Evolutionary conservation across 2,113 vertebrate genomes (phyloP).

Genomic region (Oplegnathus fasciatus): DNA sequence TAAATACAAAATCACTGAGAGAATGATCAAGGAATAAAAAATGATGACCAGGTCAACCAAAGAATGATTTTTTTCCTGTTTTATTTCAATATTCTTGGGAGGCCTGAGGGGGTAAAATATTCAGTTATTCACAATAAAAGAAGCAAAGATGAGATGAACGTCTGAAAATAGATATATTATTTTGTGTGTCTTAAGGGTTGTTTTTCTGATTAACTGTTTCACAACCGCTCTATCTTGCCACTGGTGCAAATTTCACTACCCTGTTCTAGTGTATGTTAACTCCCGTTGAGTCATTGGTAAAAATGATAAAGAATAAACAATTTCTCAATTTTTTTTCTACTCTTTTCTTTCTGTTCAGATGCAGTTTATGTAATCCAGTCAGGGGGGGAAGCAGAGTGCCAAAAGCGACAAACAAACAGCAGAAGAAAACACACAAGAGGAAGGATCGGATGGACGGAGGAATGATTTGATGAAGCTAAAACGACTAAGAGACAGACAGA

Average conservation of each 20-base stretch:
- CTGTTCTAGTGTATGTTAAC: neutral
- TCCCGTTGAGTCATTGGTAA: neutral
- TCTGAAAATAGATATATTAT: neutral
- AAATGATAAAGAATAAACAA: neutral
- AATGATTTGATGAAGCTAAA: constrained; percentile 56
- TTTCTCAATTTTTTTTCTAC: neutral
- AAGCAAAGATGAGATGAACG: neutral
- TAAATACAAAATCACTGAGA: neutral
- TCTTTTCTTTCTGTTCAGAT: constrained; percentile 82
- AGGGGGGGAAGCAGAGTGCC: constrained; percentile 76
- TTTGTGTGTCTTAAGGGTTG: neutral
- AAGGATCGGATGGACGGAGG: constrained; percentile 53
- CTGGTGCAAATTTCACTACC: too few species aligned
- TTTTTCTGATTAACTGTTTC: neutral
- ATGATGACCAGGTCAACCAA: neutral
- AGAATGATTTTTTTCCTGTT: neutral
- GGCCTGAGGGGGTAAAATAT: neutral
- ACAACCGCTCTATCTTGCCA: too few species aligned
- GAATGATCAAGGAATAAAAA: neutral
- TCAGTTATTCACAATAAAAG: neutral
- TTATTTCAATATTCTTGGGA: neutral
- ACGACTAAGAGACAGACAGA: constrained; percentile 57
- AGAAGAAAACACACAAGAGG: constrained; percentile 65
- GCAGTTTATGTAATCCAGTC: constrained; percentile 93
- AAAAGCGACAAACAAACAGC: constrained; percentile 73